phyloP scores from a whole-genome alignment of 2,113 vertebrate species.

The Isichthys henryi region DNA sequence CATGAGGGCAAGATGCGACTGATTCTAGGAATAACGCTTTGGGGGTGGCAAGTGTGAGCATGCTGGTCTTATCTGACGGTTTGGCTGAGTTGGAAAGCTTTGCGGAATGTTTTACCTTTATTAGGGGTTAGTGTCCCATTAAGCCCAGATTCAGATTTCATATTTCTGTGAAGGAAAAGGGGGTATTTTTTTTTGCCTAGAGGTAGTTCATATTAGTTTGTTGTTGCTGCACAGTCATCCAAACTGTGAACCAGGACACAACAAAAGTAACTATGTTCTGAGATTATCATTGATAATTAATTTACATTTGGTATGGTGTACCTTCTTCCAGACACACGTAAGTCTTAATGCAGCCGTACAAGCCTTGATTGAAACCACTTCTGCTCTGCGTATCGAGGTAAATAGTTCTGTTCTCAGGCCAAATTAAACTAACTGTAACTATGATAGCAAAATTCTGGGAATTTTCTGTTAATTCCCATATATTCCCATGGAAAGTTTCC shows the following conservation, averaged over 20 bases:
- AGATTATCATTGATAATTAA: slow-evolving; percentile 2
- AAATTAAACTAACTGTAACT: background rate
- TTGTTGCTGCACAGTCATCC: background rate
- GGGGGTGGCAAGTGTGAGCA: slow-evolving; percentile 1
- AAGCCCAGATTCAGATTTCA: background rate
- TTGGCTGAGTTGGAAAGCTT: slow-evolving; percentile 16
- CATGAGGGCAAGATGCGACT: background rate
- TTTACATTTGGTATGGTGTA: slow-evolving; percentile 25
- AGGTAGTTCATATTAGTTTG: background rate
- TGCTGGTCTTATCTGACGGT: background rate
- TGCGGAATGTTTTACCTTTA: background rate
- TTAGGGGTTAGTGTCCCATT: background rate
- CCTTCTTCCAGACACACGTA: slow-evolving; percentile 67
- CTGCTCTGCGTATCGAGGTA: slow-evolving; percentile 77
- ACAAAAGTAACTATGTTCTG: background rate
- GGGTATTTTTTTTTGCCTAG: background rate
- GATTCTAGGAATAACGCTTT: background rate
- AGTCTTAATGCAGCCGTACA: slow-evolving; percentile 70
- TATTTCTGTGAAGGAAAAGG: background rate
- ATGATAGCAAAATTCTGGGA: no score
- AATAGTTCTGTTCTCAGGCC: slow-evolving; percentile 15
- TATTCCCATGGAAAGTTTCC: no score
- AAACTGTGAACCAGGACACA: background rate
- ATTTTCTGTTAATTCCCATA: no score
- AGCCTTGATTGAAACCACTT: slow-evolving; percentile 62